Evolutionary conservation across 2,797 vertebrate species (phyloP), one percentile per base, ranked within the genome.

Genomic region (Carduelis carduelis): DNA sequence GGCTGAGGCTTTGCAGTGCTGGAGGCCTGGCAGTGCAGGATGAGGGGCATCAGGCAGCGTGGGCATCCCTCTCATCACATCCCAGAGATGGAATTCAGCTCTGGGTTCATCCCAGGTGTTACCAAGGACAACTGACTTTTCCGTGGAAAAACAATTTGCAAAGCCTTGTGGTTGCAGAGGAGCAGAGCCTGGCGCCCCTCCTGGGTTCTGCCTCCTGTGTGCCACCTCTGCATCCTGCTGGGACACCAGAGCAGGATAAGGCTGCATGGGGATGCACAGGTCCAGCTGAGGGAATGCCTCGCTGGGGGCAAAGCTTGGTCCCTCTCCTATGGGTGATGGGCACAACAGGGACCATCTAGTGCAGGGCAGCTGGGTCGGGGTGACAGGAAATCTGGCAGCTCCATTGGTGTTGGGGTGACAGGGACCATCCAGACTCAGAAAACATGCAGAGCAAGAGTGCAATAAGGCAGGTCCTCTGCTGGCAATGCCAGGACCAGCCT

Each of bases 261-360:
- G 37, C 59, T 14, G 0, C 1, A 0, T 0, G 1, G 32, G 56
- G 37, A 35, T 10, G 64, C 30, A 53, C 1, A 2, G 41, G 9
- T 39, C 61, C 82, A 22, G 41, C 22, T 6, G 2, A 43, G 18
- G 49, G 44, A 39, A 68, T 6, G 9, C 11, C 37, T 55, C 70
- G 41, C 23, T 52, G n/a, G 17, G 20, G 11, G 1, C 64, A 86
- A 0, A 0, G 49, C 53, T 78, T 4, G 0, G 23, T 52, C 21
- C 37, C 35, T 39, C 34, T 82, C 61, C 52, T 35, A 20, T 11
- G n/a, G 55, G 14, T 50, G n/a, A 6, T 37, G 56, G 14, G 15
- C 27, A 65, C 46, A 17, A 27, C 0, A 0, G 50, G 39, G 60
- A n/a, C 71, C 1, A 0, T 21, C 19, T 2, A 3, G n/a, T 0